Base-by-base conservation (phyloP, 2,888 invertebrate genomes). In the Hedychridium roseum region DNA sequence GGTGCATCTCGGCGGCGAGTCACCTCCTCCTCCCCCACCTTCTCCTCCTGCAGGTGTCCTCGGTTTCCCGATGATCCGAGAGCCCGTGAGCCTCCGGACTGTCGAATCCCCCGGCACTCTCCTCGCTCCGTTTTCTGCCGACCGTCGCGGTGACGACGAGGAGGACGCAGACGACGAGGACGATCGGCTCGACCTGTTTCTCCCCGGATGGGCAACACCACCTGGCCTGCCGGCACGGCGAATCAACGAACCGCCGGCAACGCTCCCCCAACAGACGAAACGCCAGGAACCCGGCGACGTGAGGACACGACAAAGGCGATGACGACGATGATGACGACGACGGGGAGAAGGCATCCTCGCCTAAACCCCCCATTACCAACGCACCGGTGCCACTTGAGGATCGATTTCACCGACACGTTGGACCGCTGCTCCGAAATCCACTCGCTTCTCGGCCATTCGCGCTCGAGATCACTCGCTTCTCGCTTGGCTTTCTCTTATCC, bases 291-390 rank as follows among this genome's bases (percentile, higher is more conserved):
- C n/a, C 12, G 39, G 18, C 38, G 15, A 37, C 47, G 35, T 35
- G 20, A 43, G 46, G 39, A 45, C 40, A 23, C 37, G 65, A 40
- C 55, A 39, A 42, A 53, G 55, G 31, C 50, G 61, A 66, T 67
- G 72, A 61, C 68, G 69, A 62, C 63, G 69, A 66, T 63, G 68
- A 72, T 66, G 69, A 69, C 66, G 67, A 64, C 66, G 64, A 74
- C 71, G 71, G 71, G 73, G 74, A 76, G 69, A 76, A 78, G 75
- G 77, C 78, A 77, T 78, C 73, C 73, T 78, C 76, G 75, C 73
- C 77, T 68, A 75, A 74, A 71, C 68, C 74, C 74, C 76, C 76
- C 78, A 78, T 79, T 76, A 78, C 78, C 78, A 76, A 64, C 57
- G 66, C 63, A 61, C 74, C 68, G 63, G 54, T 61, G 62, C 60